Conservation (phyloP, 2,113 vertebrate species). For the Gallinago undulata region DNA sequence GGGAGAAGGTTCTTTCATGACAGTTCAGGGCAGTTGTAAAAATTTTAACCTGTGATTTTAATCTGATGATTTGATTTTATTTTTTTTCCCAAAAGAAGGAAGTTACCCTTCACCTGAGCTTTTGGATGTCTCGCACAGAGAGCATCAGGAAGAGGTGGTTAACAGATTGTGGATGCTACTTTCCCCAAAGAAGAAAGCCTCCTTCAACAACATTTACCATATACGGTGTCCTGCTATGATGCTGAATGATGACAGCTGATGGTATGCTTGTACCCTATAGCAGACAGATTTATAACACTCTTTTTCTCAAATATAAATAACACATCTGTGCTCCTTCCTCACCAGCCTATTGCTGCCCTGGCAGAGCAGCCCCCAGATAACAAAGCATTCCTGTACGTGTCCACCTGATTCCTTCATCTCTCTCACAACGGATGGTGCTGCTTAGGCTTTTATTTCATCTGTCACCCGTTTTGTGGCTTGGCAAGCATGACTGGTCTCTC, state of each 20-base stretch:
- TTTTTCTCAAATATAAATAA: background rate
- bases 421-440: background rate
- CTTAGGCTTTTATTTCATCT: background rate
- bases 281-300: background rate
- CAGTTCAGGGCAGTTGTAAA: background rate
- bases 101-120: background rate
- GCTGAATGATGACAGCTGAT: background rate
- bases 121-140: background rate
- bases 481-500: background rate
- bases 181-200: background rate
- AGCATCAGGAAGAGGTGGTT: background rate
- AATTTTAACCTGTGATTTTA: accelerated
- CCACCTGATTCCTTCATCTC: background rate
- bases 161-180: background rate
- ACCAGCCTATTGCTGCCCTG: background rate
- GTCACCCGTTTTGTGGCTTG: background rate
- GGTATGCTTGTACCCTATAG: background rate
- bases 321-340: background rate
- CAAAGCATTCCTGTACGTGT: background rate
- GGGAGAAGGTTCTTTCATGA: background rate
- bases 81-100: background rate
- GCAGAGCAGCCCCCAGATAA: background rate
- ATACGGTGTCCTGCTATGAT: background rate
- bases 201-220: background rate
- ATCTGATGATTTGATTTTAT: background rate